phyloP scores from a whole-genome alignment of 37 sponge, comb jelly and placozoan genomes.

The Cladorhizidae sp. region DNA sequence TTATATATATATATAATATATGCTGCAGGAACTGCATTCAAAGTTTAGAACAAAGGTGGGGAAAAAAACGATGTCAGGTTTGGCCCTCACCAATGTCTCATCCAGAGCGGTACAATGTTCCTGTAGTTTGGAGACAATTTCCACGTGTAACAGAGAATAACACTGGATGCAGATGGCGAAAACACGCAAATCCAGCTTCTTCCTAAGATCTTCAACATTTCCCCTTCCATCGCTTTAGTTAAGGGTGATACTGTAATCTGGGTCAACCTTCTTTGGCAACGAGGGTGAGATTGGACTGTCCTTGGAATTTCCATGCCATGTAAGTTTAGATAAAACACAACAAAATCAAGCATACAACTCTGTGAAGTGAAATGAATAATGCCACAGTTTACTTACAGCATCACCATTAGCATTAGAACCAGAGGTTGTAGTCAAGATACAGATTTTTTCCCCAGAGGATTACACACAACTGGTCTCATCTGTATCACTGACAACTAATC shows the following conservation, averaged over 20 bases:
- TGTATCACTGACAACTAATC: constrained; percentile 7
- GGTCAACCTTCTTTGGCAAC: constrained; percentile 26
- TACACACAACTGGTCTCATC: constrained; percentile 24
- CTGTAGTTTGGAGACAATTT: constrained; percentile 2
- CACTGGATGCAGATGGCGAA: constrained; percentile 5
- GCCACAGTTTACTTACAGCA: background rate
- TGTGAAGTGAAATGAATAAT: background rate
- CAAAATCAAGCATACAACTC: constrained; percentile 11
- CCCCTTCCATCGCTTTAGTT: constrained; percentile 41
- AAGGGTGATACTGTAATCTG: constrained; percentile 60
- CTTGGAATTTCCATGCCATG: constrained; percentile 15
- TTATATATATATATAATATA: no score
- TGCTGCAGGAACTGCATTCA: constrained; percentile 13
- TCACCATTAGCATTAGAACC: background rate
- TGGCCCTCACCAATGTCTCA: constrained; percentile 15
- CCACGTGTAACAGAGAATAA: constrained; percentile 2
- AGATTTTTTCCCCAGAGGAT: constrained; percentile 27
- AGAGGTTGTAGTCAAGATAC: background rate
- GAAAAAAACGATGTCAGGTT: constrained; percentile 28
- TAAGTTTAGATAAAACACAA: constrained; percentile 16
- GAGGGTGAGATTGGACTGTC: background rate
- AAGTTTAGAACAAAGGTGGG: constrained; percentile 1
- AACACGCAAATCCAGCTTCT: constrained; percentile 2
- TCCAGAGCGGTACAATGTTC: constrained; percentile 4
- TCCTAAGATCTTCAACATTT: constrained; percentile 26